Percentiles rank a stretch among this genome's conserved stretches.
Conservation (phyloP, 2,797 vertebrate species). For the Prunella strophiata region DNA sequence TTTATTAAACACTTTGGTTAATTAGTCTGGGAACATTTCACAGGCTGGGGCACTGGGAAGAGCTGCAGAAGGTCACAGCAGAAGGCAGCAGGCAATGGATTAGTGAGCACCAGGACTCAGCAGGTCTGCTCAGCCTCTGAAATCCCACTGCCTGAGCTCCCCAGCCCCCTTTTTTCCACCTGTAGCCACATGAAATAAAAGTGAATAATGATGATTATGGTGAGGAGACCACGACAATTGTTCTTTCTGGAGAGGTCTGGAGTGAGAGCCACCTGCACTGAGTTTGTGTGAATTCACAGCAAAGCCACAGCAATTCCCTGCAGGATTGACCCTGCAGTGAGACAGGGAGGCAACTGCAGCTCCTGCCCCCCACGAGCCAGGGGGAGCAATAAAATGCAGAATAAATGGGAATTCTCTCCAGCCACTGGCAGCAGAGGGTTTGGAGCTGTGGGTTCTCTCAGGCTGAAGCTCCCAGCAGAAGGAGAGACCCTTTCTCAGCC, state of each 20-base stretch:
- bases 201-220: neutral
- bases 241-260: neutral
- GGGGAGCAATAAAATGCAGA: neutral
- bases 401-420: neutral
- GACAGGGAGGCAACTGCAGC: neutral
- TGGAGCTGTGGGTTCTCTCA: fast-evolving
- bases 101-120: neutral
- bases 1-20: conserved; percentile 73
- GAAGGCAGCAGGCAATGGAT: neutral
- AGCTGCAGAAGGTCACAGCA: conserved; percentile 41
- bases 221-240: neutral
- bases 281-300: neutral
- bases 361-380: neutral
- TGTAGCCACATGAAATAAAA: neutral
- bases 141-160: neutral
- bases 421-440: neutral
- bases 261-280: neutral
- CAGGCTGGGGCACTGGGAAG: neutral
- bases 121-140: neutral
- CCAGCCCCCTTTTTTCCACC: neutral
- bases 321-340: neutral
- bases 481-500: neutral
- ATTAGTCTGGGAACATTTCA: conserved; percentile 54
- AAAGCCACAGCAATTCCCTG: neutral
- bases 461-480: neutral